These are phyloP conservation scores for Haliclystus octoradiatus DNA, from an alignment of 30 jellyfish, hydroid and myxozoan species.

Conservation along the genomic window DNA sequence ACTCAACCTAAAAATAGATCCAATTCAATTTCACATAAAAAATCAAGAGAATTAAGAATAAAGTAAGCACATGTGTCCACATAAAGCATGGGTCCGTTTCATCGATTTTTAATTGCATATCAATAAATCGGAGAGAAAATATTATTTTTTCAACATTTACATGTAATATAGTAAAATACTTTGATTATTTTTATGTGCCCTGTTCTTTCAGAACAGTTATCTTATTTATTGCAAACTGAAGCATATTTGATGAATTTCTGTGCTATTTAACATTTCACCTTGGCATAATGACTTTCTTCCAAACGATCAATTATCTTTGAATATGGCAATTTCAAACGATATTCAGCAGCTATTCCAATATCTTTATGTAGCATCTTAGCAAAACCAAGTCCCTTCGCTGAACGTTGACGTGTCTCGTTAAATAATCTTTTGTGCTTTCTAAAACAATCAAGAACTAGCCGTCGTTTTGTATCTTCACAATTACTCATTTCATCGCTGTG, in stretches of 20 bases:
- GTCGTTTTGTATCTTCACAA: slow-evolving; percentile 43
- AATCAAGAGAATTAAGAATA: too few species aligned
- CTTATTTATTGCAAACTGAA: too few species aligned
- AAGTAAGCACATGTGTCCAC: too few species aligned
- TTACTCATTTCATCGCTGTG: slow-evolving; percentile 30
- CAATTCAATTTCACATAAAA: too few species aligned
- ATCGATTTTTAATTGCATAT: too few species aligned
- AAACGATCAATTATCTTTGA: slow-evolving; percentile 28
- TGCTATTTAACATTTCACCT: slow-evolving; percentile 21
- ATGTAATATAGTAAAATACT: too few species aligned
- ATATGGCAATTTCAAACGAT: slow-evolving; percentile 22
- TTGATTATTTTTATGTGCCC: too few species aligned
- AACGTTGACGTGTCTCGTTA: slow-evolving; percentile 65
- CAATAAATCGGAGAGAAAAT: too few species aligned
- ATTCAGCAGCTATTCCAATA: slow-evolving; percentile 94
- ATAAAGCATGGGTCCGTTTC: too few species aligned
- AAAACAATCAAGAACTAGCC: slow-evolving; percentile 42
- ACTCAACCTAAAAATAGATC: background rate
- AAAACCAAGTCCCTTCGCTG: slow-evolving; percentile 91
- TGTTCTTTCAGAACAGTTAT: too few species aligned
- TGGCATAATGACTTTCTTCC: slow-evolving; percentile 36
- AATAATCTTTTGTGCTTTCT: slow-evolving; percentile 50
- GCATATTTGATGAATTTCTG: too few species aligned
- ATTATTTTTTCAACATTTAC: too few species aligned
- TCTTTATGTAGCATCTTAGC: slow-evolving; percentile 91